Conservation (phyloP, 2,888 invertebrate genomes). For the Tuta absoluta region DNA sequence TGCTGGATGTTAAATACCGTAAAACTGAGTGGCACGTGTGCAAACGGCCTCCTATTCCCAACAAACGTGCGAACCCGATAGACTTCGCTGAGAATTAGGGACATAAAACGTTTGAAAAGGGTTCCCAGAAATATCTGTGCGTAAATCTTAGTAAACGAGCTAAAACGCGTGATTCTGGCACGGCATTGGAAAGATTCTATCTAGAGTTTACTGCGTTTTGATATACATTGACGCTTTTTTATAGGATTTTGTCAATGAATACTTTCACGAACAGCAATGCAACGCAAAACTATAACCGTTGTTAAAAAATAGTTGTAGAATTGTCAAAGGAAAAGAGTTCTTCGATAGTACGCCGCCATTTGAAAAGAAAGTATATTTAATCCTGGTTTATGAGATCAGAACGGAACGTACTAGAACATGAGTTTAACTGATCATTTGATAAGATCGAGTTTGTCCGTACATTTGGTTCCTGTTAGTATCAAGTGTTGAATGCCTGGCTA, state of each 20-base stretch:
- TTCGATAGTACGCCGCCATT: constrained; percentile 4
- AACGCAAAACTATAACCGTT: not conserved
- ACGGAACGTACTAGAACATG: not conserved
- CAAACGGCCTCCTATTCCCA: constrained; percentile 22
- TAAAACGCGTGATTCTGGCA: not conserved
- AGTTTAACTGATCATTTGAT: not conserved
- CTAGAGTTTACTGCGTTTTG: not conserved
- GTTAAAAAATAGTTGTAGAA: not conserved
- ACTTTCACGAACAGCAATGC: not conserved
- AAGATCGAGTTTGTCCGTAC: not conserved
- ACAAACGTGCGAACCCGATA: constrained; percentile 43
- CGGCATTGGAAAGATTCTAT: not conserved
- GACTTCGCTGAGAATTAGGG: constrained; percentile 52
- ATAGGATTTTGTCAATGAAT: not conserved
- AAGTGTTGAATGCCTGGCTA: not conserved
- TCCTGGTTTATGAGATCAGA: constrained; percentile 13
- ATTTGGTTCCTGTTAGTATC: not conserved
- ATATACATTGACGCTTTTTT: not conserved
- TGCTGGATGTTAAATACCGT: no score
- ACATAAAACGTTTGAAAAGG: constrained; percentile 59
- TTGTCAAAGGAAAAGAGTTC: not conserved
- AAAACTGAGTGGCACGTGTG: no score
- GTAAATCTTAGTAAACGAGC: constrained; percentile 49
- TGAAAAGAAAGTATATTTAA: constrained; percentile 15
- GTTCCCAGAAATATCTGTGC: constrained; percentile 47